Evolutionary conservation across 2,888 invertebrate species (phyloP).

Genomic region (Rhagonycha fulva): DNA sequence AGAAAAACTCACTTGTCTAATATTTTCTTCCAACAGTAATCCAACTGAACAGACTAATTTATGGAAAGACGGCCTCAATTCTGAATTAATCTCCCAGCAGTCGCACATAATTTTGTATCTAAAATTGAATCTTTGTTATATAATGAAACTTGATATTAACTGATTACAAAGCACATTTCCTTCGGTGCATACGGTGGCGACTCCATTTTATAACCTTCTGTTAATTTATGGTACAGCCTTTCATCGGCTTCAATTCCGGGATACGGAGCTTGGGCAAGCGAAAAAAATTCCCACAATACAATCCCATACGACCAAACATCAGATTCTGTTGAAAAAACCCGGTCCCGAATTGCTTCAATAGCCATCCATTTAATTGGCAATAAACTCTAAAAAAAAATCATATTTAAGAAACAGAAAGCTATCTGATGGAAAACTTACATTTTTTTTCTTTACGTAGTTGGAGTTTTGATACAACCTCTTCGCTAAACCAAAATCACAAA

Average conservation of each 20-base stretch:
- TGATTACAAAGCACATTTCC: not conserved
- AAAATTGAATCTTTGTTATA: not conserved
- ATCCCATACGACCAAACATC: constrained; percentile 95
- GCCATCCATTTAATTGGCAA: constrained; percentile 97
- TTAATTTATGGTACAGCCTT: not conserved
- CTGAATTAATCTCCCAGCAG: not conserved
- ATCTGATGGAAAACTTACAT: constrained; percentile 59
- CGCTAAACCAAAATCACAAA: constrained; percentile 94
- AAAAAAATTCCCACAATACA: constrained; percentile 88
- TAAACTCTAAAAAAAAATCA: constrained; percentile 62
- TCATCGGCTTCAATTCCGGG: not conserved
- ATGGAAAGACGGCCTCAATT: not conserved
- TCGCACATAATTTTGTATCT: constrained; percentile 45
- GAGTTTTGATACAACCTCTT: constrained; percentile 87
- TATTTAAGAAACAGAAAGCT: constrained; percentile 3
- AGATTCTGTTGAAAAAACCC: constrained; percentile 90
- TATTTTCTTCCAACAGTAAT: not conserved
- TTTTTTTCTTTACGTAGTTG: constrained; percentile 88
- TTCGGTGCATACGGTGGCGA: not conserved
- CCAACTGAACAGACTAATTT: not conserved
- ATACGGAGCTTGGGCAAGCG: constrained; percentile 71
- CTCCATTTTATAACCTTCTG: not conserved
- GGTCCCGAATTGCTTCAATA: constrained; percentile 87
- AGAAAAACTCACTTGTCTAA: not conserved
- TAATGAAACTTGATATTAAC: no score